A percentile compares a stretch with the other conserved stretches of the same genome.
phyloP scores from a whole-genome alignment of 2,888 invertebrate species.

The Tiphia femorata region DNA sequence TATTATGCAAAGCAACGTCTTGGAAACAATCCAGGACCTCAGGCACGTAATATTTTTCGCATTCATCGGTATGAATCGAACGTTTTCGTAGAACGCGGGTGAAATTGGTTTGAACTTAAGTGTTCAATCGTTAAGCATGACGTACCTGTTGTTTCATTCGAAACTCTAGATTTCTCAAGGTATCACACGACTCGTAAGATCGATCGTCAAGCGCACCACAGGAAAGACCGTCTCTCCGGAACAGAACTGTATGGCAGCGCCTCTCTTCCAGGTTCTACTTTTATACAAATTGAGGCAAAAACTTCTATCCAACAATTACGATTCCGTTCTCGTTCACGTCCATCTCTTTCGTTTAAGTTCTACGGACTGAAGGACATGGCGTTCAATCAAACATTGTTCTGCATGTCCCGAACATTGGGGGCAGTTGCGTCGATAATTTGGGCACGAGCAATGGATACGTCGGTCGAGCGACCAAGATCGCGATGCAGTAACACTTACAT shows the following conservation, averaged over 20 bases:
- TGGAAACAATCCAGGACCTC: constrained; percentile 46
- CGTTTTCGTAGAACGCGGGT: too few relatives aligned
- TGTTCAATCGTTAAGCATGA: too few relatives aligned
- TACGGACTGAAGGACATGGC: constrained; percentile 59
- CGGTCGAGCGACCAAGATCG: constrained; percentile 55
- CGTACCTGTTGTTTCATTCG: background rate
- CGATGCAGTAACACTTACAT: constrained; percentile 48
- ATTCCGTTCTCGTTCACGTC: too few relatives aligned
- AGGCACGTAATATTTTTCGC: constrained; percentile 44
- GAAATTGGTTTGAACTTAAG: too few relatives aligned
- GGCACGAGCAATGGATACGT: constrained; percentile 52
- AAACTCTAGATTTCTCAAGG: constrained; percentile 53
- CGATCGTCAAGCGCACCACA: constrained; percentile 35
- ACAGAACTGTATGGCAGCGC: constrained; percentile 51
- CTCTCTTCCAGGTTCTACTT: constrained; percentile 52
- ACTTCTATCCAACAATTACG: background rate
- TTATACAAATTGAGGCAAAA: background rate
- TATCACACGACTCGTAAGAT: constrained; percentile 41
- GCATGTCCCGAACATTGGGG: constrained; percentile 58
- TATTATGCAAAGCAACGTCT: constrained; percentile 49
- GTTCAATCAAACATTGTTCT: constrained; percentile 57
- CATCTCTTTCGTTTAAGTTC: too few relatives aligned
- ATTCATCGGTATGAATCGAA: background rate
- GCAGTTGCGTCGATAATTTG: constrained; percentile 61
- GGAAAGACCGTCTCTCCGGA: constrained; percentile 48